phyloP scores from a whole-genome alignment of 1,140 invertebrate genomes.

The Heliothis virescens region DNA sequence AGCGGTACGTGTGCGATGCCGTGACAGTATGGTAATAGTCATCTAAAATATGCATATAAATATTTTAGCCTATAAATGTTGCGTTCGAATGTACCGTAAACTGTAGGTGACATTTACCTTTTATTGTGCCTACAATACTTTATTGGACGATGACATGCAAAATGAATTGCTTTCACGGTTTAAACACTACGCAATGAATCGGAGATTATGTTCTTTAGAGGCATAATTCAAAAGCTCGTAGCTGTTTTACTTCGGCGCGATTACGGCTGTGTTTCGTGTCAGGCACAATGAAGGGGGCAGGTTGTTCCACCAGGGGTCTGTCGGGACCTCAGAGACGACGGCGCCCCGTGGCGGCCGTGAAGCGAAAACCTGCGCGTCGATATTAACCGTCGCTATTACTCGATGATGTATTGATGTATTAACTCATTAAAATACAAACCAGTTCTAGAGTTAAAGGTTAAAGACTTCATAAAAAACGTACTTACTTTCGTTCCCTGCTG shows the following conservation, averaged over 20 bases:
- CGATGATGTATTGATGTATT: slow-evolving; percentile 79
- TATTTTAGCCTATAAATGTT: slow-evolving; percentile 72
- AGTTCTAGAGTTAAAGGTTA: slow-evolving; percentile 75
- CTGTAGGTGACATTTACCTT: slow-evolving; percentile 57
- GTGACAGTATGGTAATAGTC: slow-evolving; percentile 66
- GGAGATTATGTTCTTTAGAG: slow-evolving; percentile 46
- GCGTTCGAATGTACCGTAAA: slow-evolving; percentile 59
- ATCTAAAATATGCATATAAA: slow-evolving; percentile 77
- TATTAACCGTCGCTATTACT: slow-evolving; percentile 71
- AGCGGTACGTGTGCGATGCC: slow-evolving; percentile 62
- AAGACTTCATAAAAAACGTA: slow-evolving; percentile 74
- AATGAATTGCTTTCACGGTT: slow-evolving; percentile 59
- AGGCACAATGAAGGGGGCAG: slow-evolving; percentile 71
- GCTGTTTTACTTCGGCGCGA: slow-evolving; percentile 62
- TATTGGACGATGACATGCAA: slow-evolving; percentile 73
- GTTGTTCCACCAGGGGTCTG: slow-evolving; percentile 69
- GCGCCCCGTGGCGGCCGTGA: slow-evolving; percentile 74
- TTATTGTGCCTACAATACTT: slow-evolving; percentile 60
- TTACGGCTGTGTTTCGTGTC: slow-evolving; percentile 68
- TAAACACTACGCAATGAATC: slow-evolving; percentile 50
- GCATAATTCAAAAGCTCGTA: slow-evolving; percentile 61
- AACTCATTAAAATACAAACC: slow-evolving; percentile 80
- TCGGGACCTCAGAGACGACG: slow-evolving; percentile 69
- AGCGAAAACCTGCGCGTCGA: slow-evolving; percentile 71
- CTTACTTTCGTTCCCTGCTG: slow-evolving; percentile 65